Evolutionary conservation across 2,888 invertebrate genomes (phyloP).

Genomic region (Aphrophora alni): DNA sequence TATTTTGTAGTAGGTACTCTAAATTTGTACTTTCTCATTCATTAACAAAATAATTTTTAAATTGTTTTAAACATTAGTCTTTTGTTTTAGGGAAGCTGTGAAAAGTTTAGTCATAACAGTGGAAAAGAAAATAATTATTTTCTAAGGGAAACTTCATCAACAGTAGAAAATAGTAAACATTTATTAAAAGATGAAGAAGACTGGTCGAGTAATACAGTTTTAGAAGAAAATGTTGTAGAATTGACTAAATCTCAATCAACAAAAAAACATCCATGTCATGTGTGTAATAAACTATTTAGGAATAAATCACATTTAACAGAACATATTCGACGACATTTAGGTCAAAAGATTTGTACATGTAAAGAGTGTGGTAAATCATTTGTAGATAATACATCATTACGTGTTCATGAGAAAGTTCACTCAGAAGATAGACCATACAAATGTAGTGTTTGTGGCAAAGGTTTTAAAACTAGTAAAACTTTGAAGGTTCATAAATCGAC

Average conservation of each 20-base stretch:
- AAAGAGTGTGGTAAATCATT: not conserved
- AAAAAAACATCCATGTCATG: not conserved
- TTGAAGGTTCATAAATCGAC: not conserved
- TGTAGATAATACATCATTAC: not conserved
- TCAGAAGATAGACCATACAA: not conserved
- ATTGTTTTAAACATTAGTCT: too few relatives aligned
- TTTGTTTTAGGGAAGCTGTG: too few relatives aligned
- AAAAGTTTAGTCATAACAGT: too few relatives aligned
- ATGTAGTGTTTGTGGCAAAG: not conserved
- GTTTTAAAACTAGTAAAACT: not conserved
- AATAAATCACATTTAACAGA: not conserved
- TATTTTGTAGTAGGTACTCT: too few relatives aligned
- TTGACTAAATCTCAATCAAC: not conserved
- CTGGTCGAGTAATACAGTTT: not conserved
- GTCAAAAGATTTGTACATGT: not conserved
- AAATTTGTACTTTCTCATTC: too few relatives aligned
- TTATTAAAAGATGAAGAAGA: not conserved
- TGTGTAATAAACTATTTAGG: not conserved
- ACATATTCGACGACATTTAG: not conserved
- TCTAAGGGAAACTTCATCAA: not conserved
- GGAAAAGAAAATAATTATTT: not conserved
- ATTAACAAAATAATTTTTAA: too few relatives aligned
- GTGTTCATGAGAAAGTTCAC: not conserved
- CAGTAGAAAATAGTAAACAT: not conserved
- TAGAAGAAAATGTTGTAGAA: not conserved